These are phyloP conservation scores for Bombus vancouverensis DNA, from an alignment of 1,140 invertebrate species.

Conservation along the genomic window DNA sequence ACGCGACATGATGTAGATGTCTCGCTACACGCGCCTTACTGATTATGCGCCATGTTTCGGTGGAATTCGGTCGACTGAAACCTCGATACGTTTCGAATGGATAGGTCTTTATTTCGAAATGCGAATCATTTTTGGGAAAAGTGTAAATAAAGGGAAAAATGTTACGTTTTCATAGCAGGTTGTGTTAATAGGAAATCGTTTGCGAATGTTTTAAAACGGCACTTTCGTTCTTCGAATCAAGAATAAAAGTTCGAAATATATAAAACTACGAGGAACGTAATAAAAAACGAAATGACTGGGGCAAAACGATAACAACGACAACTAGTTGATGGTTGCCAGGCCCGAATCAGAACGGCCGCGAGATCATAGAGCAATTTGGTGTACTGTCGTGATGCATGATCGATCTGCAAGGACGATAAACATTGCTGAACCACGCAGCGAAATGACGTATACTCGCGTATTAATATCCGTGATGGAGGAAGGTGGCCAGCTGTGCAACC, in stretches of 20 bases:
- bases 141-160: background rate
- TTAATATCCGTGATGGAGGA: conserved; percentile 77
- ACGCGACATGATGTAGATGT: conserved; percentile 58
- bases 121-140: background rate
- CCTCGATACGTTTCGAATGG: background rate
- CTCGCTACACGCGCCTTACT: conserved; percentile 61
- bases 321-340: background rate
- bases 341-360: conserved; percentile 37
- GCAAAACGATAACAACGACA: background rate
- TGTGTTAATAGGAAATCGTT: too few relatives aligned
- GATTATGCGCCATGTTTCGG: conserved; percentile 29
- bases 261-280: background rate
- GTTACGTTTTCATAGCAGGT: background rate
- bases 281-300: background rate
- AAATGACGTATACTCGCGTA: conserved; percentile 77
- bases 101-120: background rate
- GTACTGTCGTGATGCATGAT: conserved; percentile 68
- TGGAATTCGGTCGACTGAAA: background rate
- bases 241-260: background rate
- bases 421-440: conserved; percentile 73
- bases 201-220: too few relatives aligned
- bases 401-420: conserved; percentile 78
- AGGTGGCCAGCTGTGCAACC: conserved; percentile 76
- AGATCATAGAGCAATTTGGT: conserved; percentile 67
- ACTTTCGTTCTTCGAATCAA: too few relatives aligned